phyloP scores from a whole-genome alignment of 1,140 invertebrate species.

The Papilio dardanus region DNA sequence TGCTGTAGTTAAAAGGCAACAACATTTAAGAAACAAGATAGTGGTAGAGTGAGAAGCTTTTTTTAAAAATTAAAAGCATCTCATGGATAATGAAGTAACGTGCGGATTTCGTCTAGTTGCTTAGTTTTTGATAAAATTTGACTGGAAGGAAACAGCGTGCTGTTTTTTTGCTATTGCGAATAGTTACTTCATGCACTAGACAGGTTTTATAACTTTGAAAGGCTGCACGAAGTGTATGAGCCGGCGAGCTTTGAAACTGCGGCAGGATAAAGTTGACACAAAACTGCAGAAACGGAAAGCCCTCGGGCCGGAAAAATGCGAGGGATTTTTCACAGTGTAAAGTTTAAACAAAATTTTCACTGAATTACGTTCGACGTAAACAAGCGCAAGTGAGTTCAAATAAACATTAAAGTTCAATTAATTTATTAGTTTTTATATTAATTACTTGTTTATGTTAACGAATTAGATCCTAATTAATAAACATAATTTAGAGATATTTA shows the following conservation, averaged over 20 bases:
- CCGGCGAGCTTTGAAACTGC: neutral
- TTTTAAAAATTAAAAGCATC: no score
- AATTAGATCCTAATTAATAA: neutral
- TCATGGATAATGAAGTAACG: no score
- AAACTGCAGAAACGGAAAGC: neutral
- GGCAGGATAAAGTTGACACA: neutral
- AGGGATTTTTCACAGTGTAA: neutral
- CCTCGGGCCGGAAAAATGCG: neutral
- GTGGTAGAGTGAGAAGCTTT: no score
- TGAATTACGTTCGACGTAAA: neutral
- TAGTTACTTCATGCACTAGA: neutral
- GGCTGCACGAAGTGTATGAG: neutral
- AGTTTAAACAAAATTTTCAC: neutral
- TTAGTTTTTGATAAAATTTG: neutral
- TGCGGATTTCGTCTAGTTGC: no score
- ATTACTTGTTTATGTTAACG: neutral
- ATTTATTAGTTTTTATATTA: neutral
- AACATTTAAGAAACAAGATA: no score
- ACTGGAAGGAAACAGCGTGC: neutral
- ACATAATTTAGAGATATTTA: neutral
- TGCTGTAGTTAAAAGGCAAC: neutral
- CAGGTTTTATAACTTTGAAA: neutral
- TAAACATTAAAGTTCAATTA: neutral
- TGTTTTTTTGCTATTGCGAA: neutral
- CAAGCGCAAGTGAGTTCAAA: neutral